Evolutionary conservation across 2,797 vertebrate genomes (phyloP).

Genomic region (Malurus leucopterus): DNA sequence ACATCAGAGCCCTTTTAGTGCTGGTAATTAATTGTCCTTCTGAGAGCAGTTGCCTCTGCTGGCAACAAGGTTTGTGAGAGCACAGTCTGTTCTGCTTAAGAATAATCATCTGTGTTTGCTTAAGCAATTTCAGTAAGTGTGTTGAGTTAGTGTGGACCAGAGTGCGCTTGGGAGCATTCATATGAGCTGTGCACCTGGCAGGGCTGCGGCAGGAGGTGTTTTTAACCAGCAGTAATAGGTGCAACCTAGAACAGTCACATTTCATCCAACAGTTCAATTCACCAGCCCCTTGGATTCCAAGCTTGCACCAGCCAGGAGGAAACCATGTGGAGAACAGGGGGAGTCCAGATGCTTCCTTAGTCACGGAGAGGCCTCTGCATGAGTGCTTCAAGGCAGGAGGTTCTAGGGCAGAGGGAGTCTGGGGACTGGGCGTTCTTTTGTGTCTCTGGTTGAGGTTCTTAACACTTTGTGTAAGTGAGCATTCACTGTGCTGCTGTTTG

Average conservation of each 20-base stretch:
- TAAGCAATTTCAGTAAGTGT: not conserved
- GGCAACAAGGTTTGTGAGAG: not conserved
- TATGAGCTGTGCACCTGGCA: not conserved
- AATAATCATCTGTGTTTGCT: not conserved
- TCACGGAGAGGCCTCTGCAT: not conserved
- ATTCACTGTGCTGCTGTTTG: not conserved
- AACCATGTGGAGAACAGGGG: not conserved
- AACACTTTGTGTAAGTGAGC: not conserved
- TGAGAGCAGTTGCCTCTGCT: not conserved
- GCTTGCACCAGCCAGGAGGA: not conserved
- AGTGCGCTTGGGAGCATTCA: not conserved
- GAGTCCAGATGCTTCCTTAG: not conserved
- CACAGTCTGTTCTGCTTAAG: not conserved
- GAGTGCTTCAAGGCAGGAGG: not conserved
- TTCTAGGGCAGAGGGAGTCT: not conserved
- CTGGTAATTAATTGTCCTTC: not conserved
- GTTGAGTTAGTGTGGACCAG: not conserved
- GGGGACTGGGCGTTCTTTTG: not conserved
- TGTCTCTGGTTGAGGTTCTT: not conserved
- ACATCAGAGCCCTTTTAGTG: not conserved
- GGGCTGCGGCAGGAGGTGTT: not conserved
- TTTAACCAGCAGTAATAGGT: not conserved
- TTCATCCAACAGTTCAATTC: not conserved
- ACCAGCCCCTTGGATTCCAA: not conserved
- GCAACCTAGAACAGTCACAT: not conserved